These are phyloP conservation scores for Hemichromis elongatus DNA, from an alignment of 2,113 vertebrate genomes.

Conservation along the genomic window DNA sequence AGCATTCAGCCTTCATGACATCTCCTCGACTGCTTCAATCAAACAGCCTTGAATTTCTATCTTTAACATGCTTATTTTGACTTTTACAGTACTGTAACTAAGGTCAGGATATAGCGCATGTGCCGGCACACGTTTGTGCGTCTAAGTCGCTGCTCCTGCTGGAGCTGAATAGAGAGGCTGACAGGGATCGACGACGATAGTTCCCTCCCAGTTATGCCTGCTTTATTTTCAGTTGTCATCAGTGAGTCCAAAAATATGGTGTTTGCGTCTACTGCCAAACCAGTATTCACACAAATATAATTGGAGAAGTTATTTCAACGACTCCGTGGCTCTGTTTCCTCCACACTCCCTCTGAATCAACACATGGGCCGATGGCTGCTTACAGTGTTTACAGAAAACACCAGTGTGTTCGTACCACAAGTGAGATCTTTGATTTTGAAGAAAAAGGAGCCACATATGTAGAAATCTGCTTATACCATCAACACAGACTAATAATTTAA, in stretches of 20 bases:
- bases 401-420: background rate
- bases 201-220: background rate
- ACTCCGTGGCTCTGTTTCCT: constrained; percentile 19
- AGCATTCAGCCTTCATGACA: background rate
- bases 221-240: constrained; percentile 19
- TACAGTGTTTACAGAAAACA: constrained; percentile 7
- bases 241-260: constrained; percentile 33
- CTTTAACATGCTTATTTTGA: background rate
- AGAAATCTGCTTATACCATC: background rate
- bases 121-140: background rate
- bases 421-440: background rate
- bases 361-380: background rate
- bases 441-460: background rate
- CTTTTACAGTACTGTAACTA: background rate
- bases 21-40: background rate
- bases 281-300: constrained; percentile 41
- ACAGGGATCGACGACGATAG: background rate
- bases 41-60: background rate
- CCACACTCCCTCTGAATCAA: constrained; percentile 30
- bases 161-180: background rate
- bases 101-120: background rate
- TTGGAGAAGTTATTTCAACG: constrained; percentile 42
- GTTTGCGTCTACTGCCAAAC: constrained; percentile 28
- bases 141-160: background rate
- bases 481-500: background rate